Evolutionary conservation across 2,113 vertebrate species (phyloP).

Genomic region (Furnarius figulus): DNA sequence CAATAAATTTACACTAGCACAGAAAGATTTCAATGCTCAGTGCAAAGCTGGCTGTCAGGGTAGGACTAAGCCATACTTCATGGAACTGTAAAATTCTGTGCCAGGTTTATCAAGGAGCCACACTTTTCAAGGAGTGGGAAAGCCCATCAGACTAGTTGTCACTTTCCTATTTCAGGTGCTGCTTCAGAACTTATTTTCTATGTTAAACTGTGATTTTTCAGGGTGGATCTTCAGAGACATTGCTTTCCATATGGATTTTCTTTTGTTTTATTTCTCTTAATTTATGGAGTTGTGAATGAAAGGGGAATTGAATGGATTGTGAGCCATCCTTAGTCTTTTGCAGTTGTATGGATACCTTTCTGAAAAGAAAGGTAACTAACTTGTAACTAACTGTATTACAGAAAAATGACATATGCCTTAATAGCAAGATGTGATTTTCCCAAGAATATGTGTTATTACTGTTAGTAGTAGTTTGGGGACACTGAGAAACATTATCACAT

Average conservation of each 20-base stretch:
- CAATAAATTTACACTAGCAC: neutral
- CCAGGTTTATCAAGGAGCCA: neutral
- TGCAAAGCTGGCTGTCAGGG: neutral
- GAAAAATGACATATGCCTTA: neutral
- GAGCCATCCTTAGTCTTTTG: neutral
- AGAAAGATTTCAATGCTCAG: neutral
- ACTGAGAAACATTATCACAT: neutral
- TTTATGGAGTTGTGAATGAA: neutral
- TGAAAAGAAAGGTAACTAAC: neutral
- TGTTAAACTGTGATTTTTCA: neutral
- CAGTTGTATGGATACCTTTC: neutral
- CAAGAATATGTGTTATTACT: neutral
- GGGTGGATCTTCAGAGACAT: neutral
- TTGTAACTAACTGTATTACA: neutral
- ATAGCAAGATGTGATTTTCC: neutral
- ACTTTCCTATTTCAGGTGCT: neutral
- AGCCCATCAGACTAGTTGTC: neutral
- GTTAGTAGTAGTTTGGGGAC: neutral
- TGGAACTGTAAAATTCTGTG: neutral
- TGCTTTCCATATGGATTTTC: neutral
- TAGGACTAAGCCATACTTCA: neutral
- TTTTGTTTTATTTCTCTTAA: neutral
- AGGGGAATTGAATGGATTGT: neutral
- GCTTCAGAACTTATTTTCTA: neutral
- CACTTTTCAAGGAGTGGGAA: fast-evolving